Evolutionary conservation across 53 echinoderm and acorn worm genomes (phyloP), one percentile per base, ranked within the genome.

Genomic region (Holothuria scabra): DNA sequence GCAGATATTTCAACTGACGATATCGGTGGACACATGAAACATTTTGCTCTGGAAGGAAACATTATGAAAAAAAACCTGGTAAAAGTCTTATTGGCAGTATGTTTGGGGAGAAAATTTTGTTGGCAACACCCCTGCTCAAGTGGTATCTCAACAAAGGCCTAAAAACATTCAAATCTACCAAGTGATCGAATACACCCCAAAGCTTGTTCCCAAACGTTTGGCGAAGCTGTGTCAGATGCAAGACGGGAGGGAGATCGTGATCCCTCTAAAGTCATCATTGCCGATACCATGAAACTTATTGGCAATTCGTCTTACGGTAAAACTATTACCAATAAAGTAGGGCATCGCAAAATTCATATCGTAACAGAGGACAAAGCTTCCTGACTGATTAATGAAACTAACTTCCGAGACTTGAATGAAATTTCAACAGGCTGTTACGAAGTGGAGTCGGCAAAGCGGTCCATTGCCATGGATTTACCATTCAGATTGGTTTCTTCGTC

Each of bases 261-360:
- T 72, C 57, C 78, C 2, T 49, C 65, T 12, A 83, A 88, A 25
- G 78, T 79, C n/a, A 55, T 88, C 5, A n/a, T 88, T 20, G 89
- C 89, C 23, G 90, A 84, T 63, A n/a, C n/a, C n/a, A n/a, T n/a
- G n/a, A n/a, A n/a, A n/a, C n/a, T n/a, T n/a, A n/a, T n/a, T n/a
- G n/a, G 83, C 1, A 84, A 90, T 32, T 87, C 91, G 48, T 79
- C 91, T 16, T 90, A 87, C 31, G 91, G 91, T 0, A 90, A 90
- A 29, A 90, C 91, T 4, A 84, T 90, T 16, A 87, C 87, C 12
- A 87, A 90, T 32, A n/a, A n/a, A n/a, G n/a, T n/a, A n/a, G n/a
- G n/a, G n/a, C n/a, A n/a, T n/a, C n/a, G n/a, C n/a, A n/a, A n/a
- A n/a, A n/a, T n/a, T n/a, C n/a, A n/a, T n/a, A n/a, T n/a, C n/a